Conservation (phyloP, 2,113 vertebrate species). For the Pelmatolapia mariae region DNA sequence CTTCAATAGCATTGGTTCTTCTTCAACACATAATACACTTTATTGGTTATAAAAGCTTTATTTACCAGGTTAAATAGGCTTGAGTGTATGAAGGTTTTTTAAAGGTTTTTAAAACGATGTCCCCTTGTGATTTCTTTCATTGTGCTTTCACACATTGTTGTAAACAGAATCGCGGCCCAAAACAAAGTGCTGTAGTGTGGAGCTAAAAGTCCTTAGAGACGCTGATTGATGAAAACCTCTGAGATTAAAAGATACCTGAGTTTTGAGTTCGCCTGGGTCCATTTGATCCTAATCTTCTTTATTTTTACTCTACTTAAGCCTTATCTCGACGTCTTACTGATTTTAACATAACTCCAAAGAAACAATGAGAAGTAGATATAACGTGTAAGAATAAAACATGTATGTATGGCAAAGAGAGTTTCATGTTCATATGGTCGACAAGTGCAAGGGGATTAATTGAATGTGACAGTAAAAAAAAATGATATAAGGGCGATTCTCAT, state of each 20-base stretch:
- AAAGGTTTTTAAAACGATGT: not conserved
- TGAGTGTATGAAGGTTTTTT: not conserved
- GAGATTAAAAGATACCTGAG: not conserved
- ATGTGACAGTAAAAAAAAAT: not conserved
- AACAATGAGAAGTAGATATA: not conserved
- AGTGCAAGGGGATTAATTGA: not conserved
- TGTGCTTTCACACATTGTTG: not conserved
- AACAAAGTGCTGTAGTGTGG: not conserved
- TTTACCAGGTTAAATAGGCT: not conserved
- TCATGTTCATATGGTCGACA: not conserved
- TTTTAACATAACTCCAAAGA: not conserved
- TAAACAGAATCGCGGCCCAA: not conserved
- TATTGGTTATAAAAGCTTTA: not conserved
- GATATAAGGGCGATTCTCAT: not conserved
- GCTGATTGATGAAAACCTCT: slow-evolving; percentile 12
- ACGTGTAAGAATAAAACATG: not conserved
- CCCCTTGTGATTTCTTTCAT: not conserved
- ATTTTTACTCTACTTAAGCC: not conserved
- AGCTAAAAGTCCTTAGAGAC: not conserved
- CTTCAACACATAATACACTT: not conserved
- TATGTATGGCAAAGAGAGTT: not conserved
- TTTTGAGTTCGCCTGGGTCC: not conserved
- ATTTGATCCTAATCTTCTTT: not conserved
- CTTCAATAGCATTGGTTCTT: not conserved
- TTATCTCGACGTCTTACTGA: not conserved